Evolutionary conservation across 2,797 vertebrate genomes (phyloP), one percentile per base, ranked within the genome.

Genomic region (Mallotus villosus): DNA sequence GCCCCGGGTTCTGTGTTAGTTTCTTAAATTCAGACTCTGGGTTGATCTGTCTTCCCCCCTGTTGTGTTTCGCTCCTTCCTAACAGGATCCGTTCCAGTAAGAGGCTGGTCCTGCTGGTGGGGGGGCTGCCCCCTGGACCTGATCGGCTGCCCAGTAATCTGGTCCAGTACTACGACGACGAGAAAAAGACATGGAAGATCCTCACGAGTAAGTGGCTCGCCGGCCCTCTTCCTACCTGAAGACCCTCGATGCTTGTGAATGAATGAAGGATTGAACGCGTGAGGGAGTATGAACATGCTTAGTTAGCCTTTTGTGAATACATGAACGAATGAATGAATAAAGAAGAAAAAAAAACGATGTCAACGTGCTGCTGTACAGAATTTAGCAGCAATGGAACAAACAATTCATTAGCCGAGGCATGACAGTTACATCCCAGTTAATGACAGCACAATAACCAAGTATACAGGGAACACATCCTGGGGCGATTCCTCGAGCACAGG

Each of bases 181-280:
- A 99, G 89, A 99, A 99, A 95, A 99, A 99, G 93, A 99, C 98
- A 0, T 99, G 98, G 98, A 99, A 99, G 94, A 99, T 99, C 90
- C 96, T 99, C 89, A 99, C 98, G 92, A 98, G 98, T 99, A 94
- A 97, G 98, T 34, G 32, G 32, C 32, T 34, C 80, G 32, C 5
- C 73, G 55, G 70, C 74, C 75, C 75, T 55, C 37, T 7, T 61
- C 34, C 61, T 8, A 29, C 27, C 27, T 51, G 7, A 55, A 17
- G 17, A 17, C 0, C 17, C 7, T n/a, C 8, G 19, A n/a, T 5
- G 51, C 19, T n/a, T n/a, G n/a, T 55, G 51, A 55, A 55, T 19
- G 19, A 55, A n/a, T 55, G 51, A 55, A 55, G 16, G 51, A n/a
- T n/a, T 5, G 51, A n/a, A 55, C 19, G 17, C 5, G 19, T 55